Conservation (phyloP, 1,140 invertebrate genomes). For the Thaumatotibia leucotreta region DNA sequence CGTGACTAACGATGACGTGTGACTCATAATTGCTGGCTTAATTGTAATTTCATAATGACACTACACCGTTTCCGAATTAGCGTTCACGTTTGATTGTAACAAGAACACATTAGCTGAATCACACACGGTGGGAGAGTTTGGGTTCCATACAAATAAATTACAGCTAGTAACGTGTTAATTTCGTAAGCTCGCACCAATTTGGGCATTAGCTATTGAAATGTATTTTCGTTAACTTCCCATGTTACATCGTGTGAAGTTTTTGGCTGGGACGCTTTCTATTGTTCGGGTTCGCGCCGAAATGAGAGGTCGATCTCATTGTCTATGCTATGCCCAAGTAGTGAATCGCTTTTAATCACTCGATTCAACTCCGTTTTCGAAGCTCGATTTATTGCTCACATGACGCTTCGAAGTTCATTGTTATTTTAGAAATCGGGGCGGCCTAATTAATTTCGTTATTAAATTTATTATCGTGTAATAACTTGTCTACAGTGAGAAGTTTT, state of each 20-base stretch:
- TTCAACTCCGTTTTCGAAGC: slow-evolving; percentile 45
- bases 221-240: slow-evolving; percentile 67
- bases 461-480: slow-evolving; percentile 17
- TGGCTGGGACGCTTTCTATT: slow-evolving; percentile 43
- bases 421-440: slow-evolving; percentile 25
- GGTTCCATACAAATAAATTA: slow-evolving; percentile 61
- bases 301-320: slow-evolving; percentile 44
- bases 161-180: slow-evolving; percentile 60
- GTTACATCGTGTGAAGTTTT: slow-evolving; percentile 51
- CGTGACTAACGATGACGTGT: slow-evolving; percentile 26
- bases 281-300: slow-evolving; percentile 41
- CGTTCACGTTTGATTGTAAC: slow-evolving; percentile 25
- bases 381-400: slow-evolving; percentile 44
- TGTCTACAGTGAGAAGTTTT: neutral
- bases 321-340: slow-evolving; percentile 44
- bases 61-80: slow-evolving; percentile 28
- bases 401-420: slow-evolving; percentile 49
- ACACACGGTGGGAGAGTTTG: slow-evolving; percentile 65
- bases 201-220: slow-evolving; percentile 61
- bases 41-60: slow-evolving; percentile 29
- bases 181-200: slow-evolving; percentile 60
- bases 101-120: slow-evolving; percentile 56
- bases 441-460: slow-evolving; percentile 29
- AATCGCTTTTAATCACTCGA: slow-evolving; percentile 43
- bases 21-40: slow-evolving; percentile 26